A percentile compares a stretch with the other conserved stretches of the same genome.
Conservation (phyloP, 2,888 invertebrate species). For the Saturnia pavonia region DNA sequence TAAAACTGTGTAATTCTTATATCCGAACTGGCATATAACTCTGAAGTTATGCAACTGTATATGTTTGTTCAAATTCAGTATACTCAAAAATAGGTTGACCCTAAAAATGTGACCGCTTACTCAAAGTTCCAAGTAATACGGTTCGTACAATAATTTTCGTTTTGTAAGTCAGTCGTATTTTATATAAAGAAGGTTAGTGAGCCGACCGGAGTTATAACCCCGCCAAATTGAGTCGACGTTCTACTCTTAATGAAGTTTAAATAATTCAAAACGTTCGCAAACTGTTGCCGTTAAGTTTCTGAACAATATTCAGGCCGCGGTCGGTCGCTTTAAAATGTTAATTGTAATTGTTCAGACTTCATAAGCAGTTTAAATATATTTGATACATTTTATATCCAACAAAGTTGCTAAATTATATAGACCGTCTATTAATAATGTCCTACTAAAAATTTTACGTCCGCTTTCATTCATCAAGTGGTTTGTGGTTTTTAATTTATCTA, state of each 20-base stretch:
- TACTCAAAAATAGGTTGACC: not conserved
- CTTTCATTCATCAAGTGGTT: no score
- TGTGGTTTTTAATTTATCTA: no score
- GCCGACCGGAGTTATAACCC: constrained; percentile 19
- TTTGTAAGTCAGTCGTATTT: constrained; percentile 12
- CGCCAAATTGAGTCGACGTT: constrained; percentile 17
- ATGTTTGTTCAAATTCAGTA: not conserved
- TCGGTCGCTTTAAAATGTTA: constrained; percentile 29
- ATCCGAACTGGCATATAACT: not conserved
- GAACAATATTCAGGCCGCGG: constrained; percentile 20
- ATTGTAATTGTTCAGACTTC: constrained; percentile 22
- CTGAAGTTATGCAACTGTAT: no score
- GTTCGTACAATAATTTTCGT: not conserved
- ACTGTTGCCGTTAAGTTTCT: constrained; percentile 21
- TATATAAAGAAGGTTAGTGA: constrained; percentile 16
- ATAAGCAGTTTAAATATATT: constrained; percentile 6
- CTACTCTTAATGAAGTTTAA: constrained; percentile 23
- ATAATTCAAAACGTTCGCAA: constrained; percentile 24
- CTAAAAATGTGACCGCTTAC: not conserved
- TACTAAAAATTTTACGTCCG: no score
- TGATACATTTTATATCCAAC: not conserved
- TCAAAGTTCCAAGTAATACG: not conserved
- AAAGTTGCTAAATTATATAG: not conserved
- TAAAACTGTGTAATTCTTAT: no score
- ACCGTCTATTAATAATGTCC: not conserved